A percentile compares a stretch with the other conserved stretches of the same genome.
Conservation (phyloP, 2,888 invertebrate species). For the Zhengitettix transpicula region DNA sequence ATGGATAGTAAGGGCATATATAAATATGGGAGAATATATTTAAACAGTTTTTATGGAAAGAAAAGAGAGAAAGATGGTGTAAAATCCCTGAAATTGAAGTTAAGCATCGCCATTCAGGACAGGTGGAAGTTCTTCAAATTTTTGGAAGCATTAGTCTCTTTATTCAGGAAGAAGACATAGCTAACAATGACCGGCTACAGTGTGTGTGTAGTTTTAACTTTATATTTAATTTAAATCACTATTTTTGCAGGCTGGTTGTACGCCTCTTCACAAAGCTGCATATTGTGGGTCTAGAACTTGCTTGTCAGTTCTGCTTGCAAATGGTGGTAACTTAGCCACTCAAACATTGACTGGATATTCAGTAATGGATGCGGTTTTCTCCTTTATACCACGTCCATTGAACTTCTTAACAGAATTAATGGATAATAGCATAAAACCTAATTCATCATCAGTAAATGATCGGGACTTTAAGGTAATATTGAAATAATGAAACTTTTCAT, state of each 20-base stretch:
- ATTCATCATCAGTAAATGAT: slow-evolving; percentile 15
- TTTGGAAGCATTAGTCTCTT: too few relatives aligned
- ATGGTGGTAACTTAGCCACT: slow-evolving; percentile 24
- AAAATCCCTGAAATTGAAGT: too few relatives aligned
- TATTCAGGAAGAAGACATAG: too few relatives aligned
- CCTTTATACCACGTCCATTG: slow-evolving; percentile 22
- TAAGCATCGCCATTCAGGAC: too few relatives aligned
- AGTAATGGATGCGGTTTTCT: slow-evolving; percentile 25
- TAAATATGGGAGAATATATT: too few relatives aligned
- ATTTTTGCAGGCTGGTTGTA: slow-evolving; percentile 24
- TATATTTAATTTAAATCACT: too few relatives aligned
- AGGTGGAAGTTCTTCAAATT: too few relatives aligned
- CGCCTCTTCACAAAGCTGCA: slow-evolving; percentile 36
- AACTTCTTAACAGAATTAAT: slow-evolving; percentile 23
- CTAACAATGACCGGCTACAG: too few relatives aligned
- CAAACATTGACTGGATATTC: slow-evolving; percentile 21
- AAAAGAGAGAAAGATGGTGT: too few relatives aligned
- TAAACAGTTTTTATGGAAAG: too few relatives aligned
- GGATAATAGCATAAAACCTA: slow-evolving; percentile 20
- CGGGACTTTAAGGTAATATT: slow-evolving; percentile 8
- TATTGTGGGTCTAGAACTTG: slow-evolving; percentile 31
- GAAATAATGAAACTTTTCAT: background rate
- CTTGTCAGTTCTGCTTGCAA: slow-evolving; percentile 27
- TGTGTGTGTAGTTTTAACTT: too few relatives aligned
- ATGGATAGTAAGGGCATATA: too few relatives aligned